A percentile compares a stretch with the other conserved stretches of the same genome.
These are phyloP conservation scores for Acronicta aceris DNA, from an alignment of 2,888 invertebrate species.

Conservation along the genomic window DNA sequence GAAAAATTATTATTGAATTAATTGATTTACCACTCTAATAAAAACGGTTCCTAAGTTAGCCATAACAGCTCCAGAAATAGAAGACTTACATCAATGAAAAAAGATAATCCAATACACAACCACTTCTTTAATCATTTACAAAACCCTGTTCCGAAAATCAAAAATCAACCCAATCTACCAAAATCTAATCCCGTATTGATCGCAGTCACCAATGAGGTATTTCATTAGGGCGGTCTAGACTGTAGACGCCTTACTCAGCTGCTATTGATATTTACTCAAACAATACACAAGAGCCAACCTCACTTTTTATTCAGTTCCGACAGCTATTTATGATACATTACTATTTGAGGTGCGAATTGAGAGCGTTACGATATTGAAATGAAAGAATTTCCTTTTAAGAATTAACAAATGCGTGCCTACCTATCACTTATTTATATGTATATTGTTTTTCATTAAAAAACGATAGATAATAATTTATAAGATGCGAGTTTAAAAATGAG, in stretches of 20 bases:
- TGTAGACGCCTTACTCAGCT: constrained; percentile 11
- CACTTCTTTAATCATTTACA: constrained; percentile 18
- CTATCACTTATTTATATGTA: too few species aligned
- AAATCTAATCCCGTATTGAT: constrained; percentile 43
- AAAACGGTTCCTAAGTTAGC: too few species aligned
- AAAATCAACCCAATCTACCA: too few species aligned
- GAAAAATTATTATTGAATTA: too few species aligned
- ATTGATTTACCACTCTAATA: too few species aligned
- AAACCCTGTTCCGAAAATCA: constrained; percentile 6
- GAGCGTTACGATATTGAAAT: constrained; percentile 1
- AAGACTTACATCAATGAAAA: neutral
- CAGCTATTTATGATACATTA: constrained; percentile 16
- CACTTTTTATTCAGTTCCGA: constrained; percentile 6
- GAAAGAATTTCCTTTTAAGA: neutral
- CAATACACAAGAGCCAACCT: neutral
- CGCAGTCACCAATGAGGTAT: constrained; percentile 15
- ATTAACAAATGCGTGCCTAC: too few species aligned
- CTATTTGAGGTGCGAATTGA: constrained; percentile 6
- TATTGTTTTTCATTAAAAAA: too few species aligned
- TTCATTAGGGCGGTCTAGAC: constrained; percentile 27
- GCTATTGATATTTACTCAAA: constrained; percentile 16
- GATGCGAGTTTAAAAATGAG: too few species aligned
- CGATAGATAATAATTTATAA: too few species aligned
- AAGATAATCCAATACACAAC: neutral
- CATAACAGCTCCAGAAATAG: too few species aligned